These are phyloP conservation scores for Hippopotamyrus pictus DNA, from an alignment of 2,797 vertebrate genomes.

Conservation along the genomic window DNA sequence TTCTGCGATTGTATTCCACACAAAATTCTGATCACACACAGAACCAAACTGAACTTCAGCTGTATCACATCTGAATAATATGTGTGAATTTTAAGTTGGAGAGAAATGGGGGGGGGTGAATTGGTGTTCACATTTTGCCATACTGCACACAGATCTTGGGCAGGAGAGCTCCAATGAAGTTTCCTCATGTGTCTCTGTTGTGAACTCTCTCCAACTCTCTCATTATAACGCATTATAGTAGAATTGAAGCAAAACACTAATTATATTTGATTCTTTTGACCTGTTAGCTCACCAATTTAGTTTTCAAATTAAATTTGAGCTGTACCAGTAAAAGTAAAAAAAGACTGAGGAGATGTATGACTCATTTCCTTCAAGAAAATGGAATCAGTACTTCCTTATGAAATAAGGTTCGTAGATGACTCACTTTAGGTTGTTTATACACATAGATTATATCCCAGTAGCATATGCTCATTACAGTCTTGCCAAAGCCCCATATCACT, in stretches of 20 bases:
- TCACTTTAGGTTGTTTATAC: neutral
- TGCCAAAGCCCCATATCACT: neutral
- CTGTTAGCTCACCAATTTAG: neutral
- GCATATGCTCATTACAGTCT: neutral
- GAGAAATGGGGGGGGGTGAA: neutral
- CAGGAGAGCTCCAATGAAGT: neutral
- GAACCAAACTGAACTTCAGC: neutral
- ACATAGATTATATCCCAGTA: neutral
- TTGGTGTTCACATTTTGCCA: neutral
- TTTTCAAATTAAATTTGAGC: neutral
- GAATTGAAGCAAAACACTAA: constrained; percentile 27
- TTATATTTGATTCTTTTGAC: constrained; percentile 32
- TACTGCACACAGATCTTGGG: neutral
- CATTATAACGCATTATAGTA: neutral
- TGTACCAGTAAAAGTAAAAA: neutral
- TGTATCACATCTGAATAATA: neutral
- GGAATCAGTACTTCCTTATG: neutral
- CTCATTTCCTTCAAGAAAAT: constrained; percentile 5
- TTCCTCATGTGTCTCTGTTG: neutral
- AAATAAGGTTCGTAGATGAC: neutral
- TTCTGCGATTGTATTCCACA: constrained; percentile 31
- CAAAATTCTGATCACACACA: neutral
- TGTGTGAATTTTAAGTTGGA: neutral
- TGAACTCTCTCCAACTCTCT: neutral
- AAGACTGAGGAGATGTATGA: neutral